phyloP scores from a whole-genome alignment of 2,113 vertebrate species.

The chimpanzee (Pan troglodytes) region DNA sequence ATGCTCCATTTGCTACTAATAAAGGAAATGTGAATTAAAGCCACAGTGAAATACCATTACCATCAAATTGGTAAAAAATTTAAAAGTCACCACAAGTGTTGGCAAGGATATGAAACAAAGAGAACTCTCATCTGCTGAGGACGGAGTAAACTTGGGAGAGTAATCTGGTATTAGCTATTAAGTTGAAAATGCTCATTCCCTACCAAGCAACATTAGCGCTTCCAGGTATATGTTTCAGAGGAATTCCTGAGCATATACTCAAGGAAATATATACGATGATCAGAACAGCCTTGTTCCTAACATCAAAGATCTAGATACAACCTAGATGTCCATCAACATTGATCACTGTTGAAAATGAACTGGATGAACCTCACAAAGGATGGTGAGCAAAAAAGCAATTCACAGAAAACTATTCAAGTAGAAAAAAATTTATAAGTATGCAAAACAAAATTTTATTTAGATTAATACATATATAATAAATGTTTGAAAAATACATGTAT shows the following conservation, averaged over 20 bases:
- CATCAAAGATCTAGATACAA: not conserved
- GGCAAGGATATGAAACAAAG: not conserved
- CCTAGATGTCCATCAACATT: not conserved
- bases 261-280: not conserved
- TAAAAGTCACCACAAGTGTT: not conserved
- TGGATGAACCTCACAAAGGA: not conserved
- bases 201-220: not conserved
- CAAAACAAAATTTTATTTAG: not conserved
- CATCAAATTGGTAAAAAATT: not conserved
- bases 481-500: not conserved
- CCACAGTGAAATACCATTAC: not conserved
- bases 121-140: not conserved
- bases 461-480: not conserved
- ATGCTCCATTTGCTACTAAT: not conserved
- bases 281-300: not conserved
- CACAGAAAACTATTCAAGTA: not conserved
- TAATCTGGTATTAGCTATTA: not conserved
- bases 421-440: not conserved
- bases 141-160: not conserved
- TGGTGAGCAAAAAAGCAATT: not conserved
- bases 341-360: not conserved
- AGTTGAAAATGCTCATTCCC: not conserved
- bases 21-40: not conserved
- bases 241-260: not conserved
- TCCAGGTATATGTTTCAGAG: not conserved